Conservation (phyloP, 2,888 invertebrate species). For the Galerucella calmariensis region DNA sequence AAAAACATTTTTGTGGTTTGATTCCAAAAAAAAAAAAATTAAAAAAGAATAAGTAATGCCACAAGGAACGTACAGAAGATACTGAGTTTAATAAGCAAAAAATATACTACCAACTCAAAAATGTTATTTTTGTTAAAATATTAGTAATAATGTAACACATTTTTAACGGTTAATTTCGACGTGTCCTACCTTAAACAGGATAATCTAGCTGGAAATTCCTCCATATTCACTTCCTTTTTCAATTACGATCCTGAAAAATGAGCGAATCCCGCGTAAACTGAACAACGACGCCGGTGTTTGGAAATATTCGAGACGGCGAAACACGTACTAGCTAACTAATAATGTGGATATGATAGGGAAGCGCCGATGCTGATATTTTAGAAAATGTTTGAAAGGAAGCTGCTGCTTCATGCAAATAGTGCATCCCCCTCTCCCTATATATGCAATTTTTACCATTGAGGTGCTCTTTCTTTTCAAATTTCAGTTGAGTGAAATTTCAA, state of each 20-base stretch:
- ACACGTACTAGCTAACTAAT: not conserved
- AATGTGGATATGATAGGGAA: constrained; percentile 2
- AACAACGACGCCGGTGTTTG: not conserved
- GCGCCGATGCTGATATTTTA: not conserved
- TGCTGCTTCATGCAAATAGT: not conserved
- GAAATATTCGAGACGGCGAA: not conserved
- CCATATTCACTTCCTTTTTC: not conserved
- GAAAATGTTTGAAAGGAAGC: not conserved
- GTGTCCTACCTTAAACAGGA: constrained; percentile 13
- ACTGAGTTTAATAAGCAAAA: too few relatives aligned
- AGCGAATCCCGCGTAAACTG: constrained; percentile 7
- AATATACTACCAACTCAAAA: too few relatives aligned
- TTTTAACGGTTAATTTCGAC: not conserved
- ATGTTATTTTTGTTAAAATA: not conserved
- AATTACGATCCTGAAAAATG: not conserved
- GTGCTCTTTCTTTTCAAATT: too few relatives aligned
- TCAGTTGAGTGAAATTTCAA: too few relatives aligned
- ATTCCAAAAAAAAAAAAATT: too few relatives aligned
- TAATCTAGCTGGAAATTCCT: constrained; percentile 12
- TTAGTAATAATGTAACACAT: not conserved
- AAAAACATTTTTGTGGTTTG: too few relatives aligned
- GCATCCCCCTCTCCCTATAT: not conserved
- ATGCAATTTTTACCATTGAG: not conserved
- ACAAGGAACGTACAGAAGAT: too few relatives aligned
- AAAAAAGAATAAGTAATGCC: too few relatives aligned